These are phyloP conservation scores for Tipula vernalis DNA, from an alignment of 2,888 invertebrate genomes.

Conservation along the genomic window DNA sequence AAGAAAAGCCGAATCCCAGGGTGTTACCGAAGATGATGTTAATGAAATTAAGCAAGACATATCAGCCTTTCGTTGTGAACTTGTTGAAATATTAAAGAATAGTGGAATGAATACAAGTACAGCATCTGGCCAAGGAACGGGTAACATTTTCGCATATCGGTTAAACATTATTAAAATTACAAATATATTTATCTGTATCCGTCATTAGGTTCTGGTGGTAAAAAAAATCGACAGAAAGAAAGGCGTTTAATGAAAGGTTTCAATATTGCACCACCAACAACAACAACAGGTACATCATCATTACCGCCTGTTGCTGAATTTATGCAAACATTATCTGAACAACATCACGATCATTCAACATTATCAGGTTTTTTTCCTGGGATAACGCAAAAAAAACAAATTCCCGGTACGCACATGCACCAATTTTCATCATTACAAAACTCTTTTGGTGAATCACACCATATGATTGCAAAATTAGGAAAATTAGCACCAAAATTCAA, in stretches of 20 bases:
- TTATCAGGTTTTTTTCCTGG: constrained; percentile 50
- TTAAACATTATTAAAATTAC: not conserved
- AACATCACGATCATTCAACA: constrained; percentile 47
- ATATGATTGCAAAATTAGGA: constrained; percentile 22
- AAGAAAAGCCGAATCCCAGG: constrained; percentile 87
- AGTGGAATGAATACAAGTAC: constrained; percentile 91
- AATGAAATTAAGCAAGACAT: constrained; percentile 99
- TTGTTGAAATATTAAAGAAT: constrained; percentile 90
- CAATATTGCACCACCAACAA: constrained; percentile 69
- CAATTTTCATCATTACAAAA: constrained; percentile 30
- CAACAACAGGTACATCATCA: constrained; percentile 42
- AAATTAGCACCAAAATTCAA: constrained; percentile 25
- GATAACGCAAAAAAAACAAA: constrained; percentile 37
- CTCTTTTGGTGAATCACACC: constrained; percentile 20
- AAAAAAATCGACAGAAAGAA: constrained; percentile 88
- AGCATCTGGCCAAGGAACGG: constrained; percentile 66
- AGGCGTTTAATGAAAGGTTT: constrained; percentile 88
- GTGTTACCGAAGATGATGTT: constrained; percentile 96
- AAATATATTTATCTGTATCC: not conserved
- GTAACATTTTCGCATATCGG: constrained; percentile 30
- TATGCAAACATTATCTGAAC: constrained; percentile 47
- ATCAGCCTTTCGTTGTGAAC: constrained; percentile 93
- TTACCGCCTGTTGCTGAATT: constrained; percentile 69
- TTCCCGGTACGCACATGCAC: constrained; percentile 31
- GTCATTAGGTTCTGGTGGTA: constrained; percentile 68